A percentile compares a stretch with the other conserved stretches of the same genome.
Conservation (phyloP, 2,797 vertebrate genomes). For the Ispidina picta region DNA sequence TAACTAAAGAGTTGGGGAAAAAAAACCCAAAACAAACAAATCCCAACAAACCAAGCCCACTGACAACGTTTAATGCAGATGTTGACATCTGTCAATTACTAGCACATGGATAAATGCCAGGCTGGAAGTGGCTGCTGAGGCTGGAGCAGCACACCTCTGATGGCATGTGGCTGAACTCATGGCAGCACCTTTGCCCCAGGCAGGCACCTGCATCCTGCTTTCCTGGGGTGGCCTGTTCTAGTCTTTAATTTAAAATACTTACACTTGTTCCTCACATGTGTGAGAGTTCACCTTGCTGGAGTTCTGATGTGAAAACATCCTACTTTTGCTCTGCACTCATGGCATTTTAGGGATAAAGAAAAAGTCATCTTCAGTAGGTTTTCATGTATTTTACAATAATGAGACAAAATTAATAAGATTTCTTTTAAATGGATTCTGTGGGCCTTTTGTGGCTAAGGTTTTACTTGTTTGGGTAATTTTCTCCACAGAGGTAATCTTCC, state of each 20-base stretch:
- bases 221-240: background rate
- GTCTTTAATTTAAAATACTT: background rate
- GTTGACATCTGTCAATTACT: background rate
- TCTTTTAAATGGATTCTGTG: background rate
- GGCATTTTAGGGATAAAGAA: background rate
- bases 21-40: too few species aligned
- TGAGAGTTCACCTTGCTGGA: background rate
- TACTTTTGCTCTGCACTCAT: background rate
- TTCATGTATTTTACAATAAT: background rate
- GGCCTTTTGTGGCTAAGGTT: background rate
- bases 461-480: background rate
- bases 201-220: background rate
- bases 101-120: background rate
- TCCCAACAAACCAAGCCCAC: background rate
- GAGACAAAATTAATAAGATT: background rate
- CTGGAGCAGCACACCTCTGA: background rate
- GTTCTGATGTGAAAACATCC: background rate
- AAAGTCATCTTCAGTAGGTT: background rate
- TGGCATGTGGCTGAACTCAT: background rate
- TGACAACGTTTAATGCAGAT: background rate
- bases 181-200: background rate
- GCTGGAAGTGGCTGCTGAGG: background rate
- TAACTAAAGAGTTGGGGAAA: background rate
- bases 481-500: background rate
- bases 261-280: fast-evolving